Evolutionary conservation across 2,888 invertebrate species (phyloP).

Genomic region (Platycnemis pennipes): DNA sequence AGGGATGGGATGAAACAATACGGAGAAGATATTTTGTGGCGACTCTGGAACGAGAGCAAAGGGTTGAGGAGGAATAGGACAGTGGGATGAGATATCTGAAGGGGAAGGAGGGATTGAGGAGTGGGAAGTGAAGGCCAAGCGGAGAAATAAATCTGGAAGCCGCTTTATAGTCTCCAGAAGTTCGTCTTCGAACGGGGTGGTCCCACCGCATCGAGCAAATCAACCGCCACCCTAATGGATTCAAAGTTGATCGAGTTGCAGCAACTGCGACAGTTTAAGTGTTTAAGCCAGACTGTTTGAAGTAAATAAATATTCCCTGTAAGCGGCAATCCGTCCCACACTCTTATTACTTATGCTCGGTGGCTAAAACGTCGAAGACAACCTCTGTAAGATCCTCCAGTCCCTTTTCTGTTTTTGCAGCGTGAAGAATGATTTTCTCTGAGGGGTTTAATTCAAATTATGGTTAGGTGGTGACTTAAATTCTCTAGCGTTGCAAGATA

Average conservation of each 20-base stretch:
- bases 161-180: not conserved
- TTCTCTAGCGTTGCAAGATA: too few relatives aligned
- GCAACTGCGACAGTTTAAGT: not conserved
- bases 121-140: not conserved
- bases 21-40: not conserved
- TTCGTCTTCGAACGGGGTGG: not conserved
- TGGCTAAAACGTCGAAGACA: too few relatives aligned
- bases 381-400: too few relatives aligned
- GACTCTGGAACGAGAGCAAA: slow-evolving; percentile 1
- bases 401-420: too few relatives aligned
- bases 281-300: not conserved
- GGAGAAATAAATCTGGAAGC: not conserved
- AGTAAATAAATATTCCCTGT: not conserved
- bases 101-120: not conserved
- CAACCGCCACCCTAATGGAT: slow-evolving; percentile 22
- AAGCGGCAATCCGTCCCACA: not conserved
- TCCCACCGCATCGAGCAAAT: not conserved
- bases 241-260: not conserved
- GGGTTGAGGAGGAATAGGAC: slow-evolving; percentile 37
- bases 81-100: not conserved
- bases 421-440: too few relatives aligned
- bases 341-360: not conserved
- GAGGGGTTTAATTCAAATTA: too few relatives aligned
- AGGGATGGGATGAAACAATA: slow-evolving; percentile 12
- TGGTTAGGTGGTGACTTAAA: too few relatives aligned